Evolutionary conservation across 2,113 vertebrate genomes (phyloP).

Genomic region (Onychorhynchus coronatus): DNA sequence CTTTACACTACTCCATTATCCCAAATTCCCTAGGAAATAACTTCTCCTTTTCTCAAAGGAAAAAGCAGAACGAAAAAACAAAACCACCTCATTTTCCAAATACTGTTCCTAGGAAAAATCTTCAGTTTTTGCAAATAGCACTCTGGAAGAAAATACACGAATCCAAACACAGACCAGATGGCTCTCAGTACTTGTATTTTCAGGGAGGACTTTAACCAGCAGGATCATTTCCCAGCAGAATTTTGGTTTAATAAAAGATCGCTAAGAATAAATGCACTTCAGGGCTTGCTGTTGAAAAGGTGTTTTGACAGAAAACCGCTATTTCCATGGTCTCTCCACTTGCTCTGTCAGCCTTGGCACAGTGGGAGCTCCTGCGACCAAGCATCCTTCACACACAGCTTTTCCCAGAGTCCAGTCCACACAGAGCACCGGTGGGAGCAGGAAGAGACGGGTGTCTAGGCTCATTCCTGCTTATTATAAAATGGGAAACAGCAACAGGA

Average conservation of each 20-base stretch:
- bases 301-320: conserved; percentile 13
- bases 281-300: neutral
- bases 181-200: neutral
- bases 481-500: neutral
- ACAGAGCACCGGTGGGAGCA: neutral
- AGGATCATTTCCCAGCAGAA: conserved; percentile 8
- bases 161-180: neutral
- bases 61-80: neutral
- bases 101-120: neutral
- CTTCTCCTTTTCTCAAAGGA: neutral
- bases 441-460: neutral
- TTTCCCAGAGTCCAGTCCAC: neutral
- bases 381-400: neutral
- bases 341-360: neutral
- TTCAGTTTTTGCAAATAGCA: neutral
- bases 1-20: too few species aligned
- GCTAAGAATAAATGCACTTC: conserved; percentile 19
- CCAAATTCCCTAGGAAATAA: neutral
- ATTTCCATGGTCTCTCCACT: neutral
- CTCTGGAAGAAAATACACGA: neutral
- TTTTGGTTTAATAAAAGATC: conserved; percentile 32
- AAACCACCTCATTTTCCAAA: neutral
- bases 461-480: neutral
- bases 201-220: conserved; percentile 30
- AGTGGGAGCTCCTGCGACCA: neutral